These are phyloP conservation scores for Argentina silus DNA, from an alignment of 2,797 vertebrate genomes.

Conservation along the genomic window DNA sequence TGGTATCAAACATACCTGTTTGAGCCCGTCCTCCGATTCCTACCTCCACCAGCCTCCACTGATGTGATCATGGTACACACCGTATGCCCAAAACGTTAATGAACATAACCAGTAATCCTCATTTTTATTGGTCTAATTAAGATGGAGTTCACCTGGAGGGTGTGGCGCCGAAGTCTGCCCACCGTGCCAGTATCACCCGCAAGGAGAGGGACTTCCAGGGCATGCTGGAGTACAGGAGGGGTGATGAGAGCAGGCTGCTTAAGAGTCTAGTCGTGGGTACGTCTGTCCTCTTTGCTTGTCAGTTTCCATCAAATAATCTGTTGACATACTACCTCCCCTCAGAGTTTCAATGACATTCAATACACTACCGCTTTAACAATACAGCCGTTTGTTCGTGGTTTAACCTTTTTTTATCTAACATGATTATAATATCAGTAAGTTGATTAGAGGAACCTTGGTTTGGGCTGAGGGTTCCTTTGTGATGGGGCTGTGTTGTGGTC, in stretches of 20 bases:
- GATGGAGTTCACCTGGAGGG: constrained; percentile 76
- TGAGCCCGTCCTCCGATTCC: too few relatives aligned
- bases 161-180: constrained; percentile 73
- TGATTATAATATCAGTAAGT: too few relatives aligned
- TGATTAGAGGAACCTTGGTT: too few relatives aligned
- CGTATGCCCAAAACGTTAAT: background rate
- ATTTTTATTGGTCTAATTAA: constrained; percentile 26
- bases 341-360: too few relatives aligned
- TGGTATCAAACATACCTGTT: too few relatives aligned
- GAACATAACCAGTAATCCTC: background rate
- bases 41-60: too few relatives aligned
- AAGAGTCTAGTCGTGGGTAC: constrained; percentile 90
- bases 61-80: background rate
- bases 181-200: constrained; percentile 86
- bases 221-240: constrained; percentile 92
- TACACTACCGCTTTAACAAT: too few relatives aligned
- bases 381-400: too few relatives aligned
- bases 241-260: constrained; percentile 88
- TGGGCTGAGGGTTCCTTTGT: too few relatives aligned
- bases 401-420: too few relatives aligned
- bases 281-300: constrained; percentile 28
- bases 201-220: constrained; percentile 96
- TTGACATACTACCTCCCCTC: background rate
- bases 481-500: constrained; percentile 19
- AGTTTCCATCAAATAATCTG: background rate